phyloP scores from a whole-genome alignment of 30 jellyfish, hydroid and myxozoan genomes.

The Turritopsis rubra region DNA sequence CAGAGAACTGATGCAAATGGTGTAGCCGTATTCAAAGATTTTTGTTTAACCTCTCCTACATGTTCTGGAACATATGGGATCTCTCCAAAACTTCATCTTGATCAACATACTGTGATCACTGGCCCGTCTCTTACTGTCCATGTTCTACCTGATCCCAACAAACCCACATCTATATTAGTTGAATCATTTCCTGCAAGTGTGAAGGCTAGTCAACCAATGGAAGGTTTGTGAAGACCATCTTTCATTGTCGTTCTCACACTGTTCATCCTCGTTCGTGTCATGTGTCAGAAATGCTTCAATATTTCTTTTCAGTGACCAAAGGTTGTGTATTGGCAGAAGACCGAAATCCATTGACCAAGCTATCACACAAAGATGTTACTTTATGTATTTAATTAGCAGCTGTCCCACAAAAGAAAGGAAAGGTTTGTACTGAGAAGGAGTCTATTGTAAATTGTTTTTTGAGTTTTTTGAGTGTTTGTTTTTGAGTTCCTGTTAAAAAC shows the following conservation, averaged over 20 bases:
- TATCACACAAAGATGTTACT: constrained; percentile 30
- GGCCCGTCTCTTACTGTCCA: constrained; percentile 45
- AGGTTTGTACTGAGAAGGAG: no score
- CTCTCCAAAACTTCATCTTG: constrained; percentile 39
- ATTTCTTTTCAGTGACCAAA: constrained; percentile 26
- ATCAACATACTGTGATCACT: constrained; percentile 20
- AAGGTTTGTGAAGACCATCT: constrained; percentile 43
- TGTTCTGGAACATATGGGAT: constrained; percentile 36
- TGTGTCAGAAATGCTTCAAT: not conserved
- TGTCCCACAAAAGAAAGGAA: constrained; percentile 1
- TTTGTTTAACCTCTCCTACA: constrained; percentile 31
- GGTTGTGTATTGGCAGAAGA: constrained; percentile 52
- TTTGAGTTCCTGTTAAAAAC: no score
- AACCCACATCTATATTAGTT: constrained; percentile 34
- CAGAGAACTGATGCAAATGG: constrained; percentile 49
- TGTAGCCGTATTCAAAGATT: constrained; percentile 36
- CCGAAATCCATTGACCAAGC: constrained; percentile 28
- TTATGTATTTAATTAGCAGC: constrained; percentile 29
- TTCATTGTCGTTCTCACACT: no score
- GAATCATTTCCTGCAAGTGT: constrained; percentile 4
- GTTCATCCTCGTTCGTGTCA: no score
- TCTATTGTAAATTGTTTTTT: no score
- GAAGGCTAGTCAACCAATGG: constrained; percentile 35
- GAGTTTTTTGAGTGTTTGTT: no score
- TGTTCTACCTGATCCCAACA: constrained; percentile 57